phyloP scores from a whole-genome alignment of 2,113 vertebrate genomes.

The Pollimyrus isidori region DNA sequence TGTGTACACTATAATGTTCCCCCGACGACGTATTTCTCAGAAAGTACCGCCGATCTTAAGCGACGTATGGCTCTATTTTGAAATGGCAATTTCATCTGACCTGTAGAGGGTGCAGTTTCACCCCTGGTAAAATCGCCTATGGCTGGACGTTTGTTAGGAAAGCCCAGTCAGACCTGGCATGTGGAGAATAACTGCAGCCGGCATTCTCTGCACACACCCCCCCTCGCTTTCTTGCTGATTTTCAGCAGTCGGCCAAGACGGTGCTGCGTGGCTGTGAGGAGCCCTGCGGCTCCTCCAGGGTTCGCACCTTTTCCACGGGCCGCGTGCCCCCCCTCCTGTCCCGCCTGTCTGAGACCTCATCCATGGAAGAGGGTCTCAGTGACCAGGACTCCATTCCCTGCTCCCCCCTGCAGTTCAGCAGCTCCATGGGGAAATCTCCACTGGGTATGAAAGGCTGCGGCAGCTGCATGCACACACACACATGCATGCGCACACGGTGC shows the following conservation, averaged over 20 bases:
- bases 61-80: neutral
- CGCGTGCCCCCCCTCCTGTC: conserved; percentile 66
- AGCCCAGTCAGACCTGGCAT: neutral
- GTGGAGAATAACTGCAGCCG: neutral
- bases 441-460: conserved; percentile 27
- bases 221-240: conserved; percentile 20
- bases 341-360: conserved; percentile 81
- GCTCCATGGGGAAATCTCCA: conserved; percentile 53
- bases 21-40: too few relatives aligned
- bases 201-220: neutral
- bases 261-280: conserved; percentile 85
- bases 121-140: neutral
- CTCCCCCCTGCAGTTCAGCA: conserved; percentile 59
- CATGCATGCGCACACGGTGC: neutral
- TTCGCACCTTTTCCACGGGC: conserved; percentile 72
- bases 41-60: too few relatives aligned
- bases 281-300: conserved; percentile 77
- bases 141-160: neutral
- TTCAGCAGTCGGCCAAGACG: conserved; percentile 82
- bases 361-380: conserved; percentile 78
- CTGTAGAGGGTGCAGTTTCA: neutral
- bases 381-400: conserved; percentile 81
- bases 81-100: neutral
- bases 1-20: too few relatives aligned
- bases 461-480: neutral